Conservation (phyloP, 1,140 invertebrate genomes). For the Conopomorpha cramerella region DNA sequence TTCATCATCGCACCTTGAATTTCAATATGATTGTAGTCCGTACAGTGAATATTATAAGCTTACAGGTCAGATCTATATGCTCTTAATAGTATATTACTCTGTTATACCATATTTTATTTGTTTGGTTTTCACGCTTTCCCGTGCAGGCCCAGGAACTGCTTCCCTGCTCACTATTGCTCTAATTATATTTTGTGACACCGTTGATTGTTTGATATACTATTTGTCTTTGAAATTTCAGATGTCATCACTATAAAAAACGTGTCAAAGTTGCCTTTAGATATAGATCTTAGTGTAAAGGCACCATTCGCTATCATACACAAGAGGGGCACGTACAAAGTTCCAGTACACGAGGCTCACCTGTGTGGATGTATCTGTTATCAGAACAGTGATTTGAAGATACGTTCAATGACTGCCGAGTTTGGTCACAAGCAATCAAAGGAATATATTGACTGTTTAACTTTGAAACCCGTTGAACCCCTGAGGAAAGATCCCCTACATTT, state of each 20-base stretch:
- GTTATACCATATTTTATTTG: too few species aligned
- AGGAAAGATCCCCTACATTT: conserved; percentile 27
- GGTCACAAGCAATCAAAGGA: conserved; percentile 17
- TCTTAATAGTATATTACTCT: too few species aligned
- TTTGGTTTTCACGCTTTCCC: too few species aligned
- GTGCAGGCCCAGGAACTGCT: too few species aligned
- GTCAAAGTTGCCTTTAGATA: conserved; percentile 35
- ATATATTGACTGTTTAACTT: conserved; percentile 38
- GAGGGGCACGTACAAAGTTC: conserved; percentile 28
- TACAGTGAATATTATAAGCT: conserved; percentile 49
- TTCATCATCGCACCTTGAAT: conserved; percentile 25
- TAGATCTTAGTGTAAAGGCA: conserved; percentile 34
- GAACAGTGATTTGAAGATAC: conserved; percentile 29
- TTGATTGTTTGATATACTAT: neutral
- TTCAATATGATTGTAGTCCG: conserved; percentile 42
- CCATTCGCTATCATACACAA: conserved; percentile 43
- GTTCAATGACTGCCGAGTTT: conserved; percentile 13
- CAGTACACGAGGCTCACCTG: conserved; percentile 21
- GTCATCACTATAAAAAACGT: conserved; percentile 46
- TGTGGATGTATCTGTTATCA: conserved; percentile 38
- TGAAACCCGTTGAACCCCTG: conserved; percentile 26
- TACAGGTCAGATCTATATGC: too few species aligned
- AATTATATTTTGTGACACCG: neutral
- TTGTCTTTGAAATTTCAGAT: conserved; percentile 18
- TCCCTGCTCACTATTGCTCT: too few species aligned